phyloP scores from a whole-genome alignment of 2,113 vertebrate species.

The Pungitius pungitius region DNA sequence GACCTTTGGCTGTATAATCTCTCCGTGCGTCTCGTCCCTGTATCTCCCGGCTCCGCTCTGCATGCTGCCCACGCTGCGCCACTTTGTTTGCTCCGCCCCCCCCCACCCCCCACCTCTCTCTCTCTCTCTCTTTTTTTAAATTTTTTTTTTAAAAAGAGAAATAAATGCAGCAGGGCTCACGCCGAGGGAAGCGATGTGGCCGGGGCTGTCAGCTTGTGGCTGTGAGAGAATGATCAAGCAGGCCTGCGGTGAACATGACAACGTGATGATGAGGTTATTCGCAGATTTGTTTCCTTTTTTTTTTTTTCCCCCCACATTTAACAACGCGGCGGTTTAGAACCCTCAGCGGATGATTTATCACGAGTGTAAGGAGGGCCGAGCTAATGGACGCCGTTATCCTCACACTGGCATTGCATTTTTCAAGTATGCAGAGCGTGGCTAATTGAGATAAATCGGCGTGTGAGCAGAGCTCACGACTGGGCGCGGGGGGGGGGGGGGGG shows the following conservation, averaged over 20 bases:
- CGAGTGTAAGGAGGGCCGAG: slow-evolving; percentile 24
- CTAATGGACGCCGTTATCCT: slow-evolving; percentile 32
- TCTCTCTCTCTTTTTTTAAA: neutral
- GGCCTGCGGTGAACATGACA: slow-evolving; percentile 33
- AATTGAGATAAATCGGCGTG: slow-evolving; percentile 65
- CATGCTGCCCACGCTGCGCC: slow-evolving; percentile 53
- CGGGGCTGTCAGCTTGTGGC: slow-evolving; percentile 39
- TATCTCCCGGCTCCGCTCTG: slow-evolving; percentile 56
- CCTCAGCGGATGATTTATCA: slow-evolving; percentile 42
- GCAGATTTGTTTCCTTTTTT: slow-evolving; percentile 53
- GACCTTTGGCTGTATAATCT: slow-evolving; percentile 61
- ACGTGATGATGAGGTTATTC: slow-evolving; percentile 61
- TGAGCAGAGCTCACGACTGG: slow-evolving; percentile 42
- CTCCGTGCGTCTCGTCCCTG: slow-evolving; percentile 31
- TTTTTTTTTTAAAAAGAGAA: slow-evolving; percentile 32
- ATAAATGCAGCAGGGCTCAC: slow-evolving; percentile 27
- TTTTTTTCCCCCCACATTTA: too few species aligned
- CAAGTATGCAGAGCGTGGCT: slow-evolving; percentile 53
- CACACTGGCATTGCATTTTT: slow-evolving; percentile 53
- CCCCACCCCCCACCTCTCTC: neutral
- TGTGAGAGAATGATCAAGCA: slow-evolving; percentile 45
- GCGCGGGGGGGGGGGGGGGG: slow-evolving; percentile 18
- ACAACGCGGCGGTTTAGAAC: slow-evolving; percentile 24
- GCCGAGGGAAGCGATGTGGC: slow-evolving; percentile 37
- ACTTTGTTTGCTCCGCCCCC: slow-evolving; percentile 45